Evolutionary conservation across 1,140 invertebrate genomes (phyloP).

Genomic region (Magallana ariakensis): DNA sequence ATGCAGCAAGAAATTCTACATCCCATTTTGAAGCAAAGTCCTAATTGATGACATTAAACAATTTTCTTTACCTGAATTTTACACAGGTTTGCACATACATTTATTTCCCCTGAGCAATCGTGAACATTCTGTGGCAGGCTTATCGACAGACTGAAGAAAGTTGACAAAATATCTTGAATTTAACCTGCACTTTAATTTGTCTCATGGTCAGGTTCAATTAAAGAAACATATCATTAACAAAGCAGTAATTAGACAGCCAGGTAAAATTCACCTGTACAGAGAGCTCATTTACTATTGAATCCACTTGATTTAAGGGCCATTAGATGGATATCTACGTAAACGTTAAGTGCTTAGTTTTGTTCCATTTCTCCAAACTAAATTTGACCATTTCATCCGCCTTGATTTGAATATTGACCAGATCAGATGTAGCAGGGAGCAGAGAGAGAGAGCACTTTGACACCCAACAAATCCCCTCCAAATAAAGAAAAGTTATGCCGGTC

Average conservation of each 20-base stretch:
- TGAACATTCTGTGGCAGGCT: not conserved
- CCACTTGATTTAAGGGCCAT: constrained; percentile 31
- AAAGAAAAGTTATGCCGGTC: no score
- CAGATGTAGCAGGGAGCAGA: no score
- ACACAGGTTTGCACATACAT: no score
- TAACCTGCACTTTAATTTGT: not conserved
- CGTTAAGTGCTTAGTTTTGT: constrained; percentile 3
- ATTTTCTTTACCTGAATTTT: no score
- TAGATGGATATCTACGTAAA: constrained; percentile 3
- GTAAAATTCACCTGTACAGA: not conserved
- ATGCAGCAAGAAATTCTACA: no score
- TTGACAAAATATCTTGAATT: not conserved
- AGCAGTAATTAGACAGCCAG: not conserved
- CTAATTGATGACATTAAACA: no score
- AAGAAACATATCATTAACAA: constrained; percentile 14
- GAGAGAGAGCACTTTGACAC: no score
- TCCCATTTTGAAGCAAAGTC: no score
- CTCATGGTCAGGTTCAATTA: not conserved
- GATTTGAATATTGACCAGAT: no score
- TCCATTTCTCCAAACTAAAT: not conserved
- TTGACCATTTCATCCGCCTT: not conserved
- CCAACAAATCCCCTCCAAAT: no score
- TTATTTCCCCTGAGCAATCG: no score
- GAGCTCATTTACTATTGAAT: constrained; percentile 23
- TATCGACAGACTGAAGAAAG: constrained; percentile 9